Evolutionary conservation across 1,140 invertebrate genomes (phyloP), one percentile per base, ranked within the genome.

Genomic region (Carposina sasakii): DNA sequence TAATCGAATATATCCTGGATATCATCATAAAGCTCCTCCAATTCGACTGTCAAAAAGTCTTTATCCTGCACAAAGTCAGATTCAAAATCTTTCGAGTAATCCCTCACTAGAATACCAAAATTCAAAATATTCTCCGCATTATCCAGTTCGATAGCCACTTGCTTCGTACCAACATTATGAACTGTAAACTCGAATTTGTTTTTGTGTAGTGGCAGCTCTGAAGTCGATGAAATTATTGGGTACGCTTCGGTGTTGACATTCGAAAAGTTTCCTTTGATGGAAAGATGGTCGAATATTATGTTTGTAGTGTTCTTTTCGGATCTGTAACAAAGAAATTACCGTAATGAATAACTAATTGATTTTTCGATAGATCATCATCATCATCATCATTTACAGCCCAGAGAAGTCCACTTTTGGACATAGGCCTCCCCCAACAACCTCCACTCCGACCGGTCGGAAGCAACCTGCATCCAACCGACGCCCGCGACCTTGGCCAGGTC

Each of bases 1-100:
- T 81, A 84, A 58, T 84, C 77, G 13, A 78, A 73, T 20, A 76
- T 64, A 33, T 77, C 71, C 40, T 65, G 54, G 0, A 76, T 43
- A 48, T 74, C 66, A 30, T 69, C 66, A 16, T 60, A 54, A 17
- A 59, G 48, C 23, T 68, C 52, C n/a, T 37, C 42, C 21, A 2
- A 44, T 13, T 6, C 24, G n/a, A n/a, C n/a, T n/a, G n/a, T n/a
- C n/a, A n/a, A n/a, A n/a, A n/a, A n/a, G 47, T 53, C 44, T 50
- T 57, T 16, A 41, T 52, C 19, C 17, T 30, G 31, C 1, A 16
- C 13, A 10, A 16, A 36, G 8, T 36, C n/a, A 6, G 36, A 39
- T 39, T 54, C 52, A 16, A 49, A 58, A 51, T 81, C 76, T 45
- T 57, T 71, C 1, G 59, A 52, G 46, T 58, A 71, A 57, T 71